A percentile compares a stretch with the other conserved stretches of the same genome.
Conservation (phyloP, 2,113 vertebrate species). For the Gallinago undulata region DNA sequence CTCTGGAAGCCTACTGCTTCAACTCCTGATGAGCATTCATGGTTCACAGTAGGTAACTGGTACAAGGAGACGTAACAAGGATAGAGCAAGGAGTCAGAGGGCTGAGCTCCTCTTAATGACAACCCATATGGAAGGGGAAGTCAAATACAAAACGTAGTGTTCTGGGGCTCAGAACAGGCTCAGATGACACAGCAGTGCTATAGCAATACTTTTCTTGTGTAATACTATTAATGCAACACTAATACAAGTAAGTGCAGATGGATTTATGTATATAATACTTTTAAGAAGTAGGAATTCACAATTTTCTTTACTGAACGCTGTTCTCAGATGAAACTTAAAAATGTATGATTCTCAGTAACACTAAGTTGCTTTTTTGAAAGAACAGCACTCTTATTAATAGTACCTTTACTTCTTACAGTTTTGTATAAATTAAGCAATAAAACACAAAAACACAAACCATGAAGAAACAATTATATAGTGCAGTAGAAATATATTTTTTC, state of each 20-base stretch:
- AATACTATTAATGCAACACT: not conserved
- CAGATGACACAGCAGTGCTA: not conserved
- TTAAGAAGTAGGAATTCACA: not conserved
- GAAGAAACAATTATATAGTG: not conserved
- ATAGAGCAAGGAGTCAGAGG: not conserved
- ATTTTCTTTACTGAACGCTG: not conserved
- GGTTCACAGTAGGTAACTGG: conserved; percentile 12
- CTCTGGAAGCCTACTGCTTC: conserved; percentile 6
- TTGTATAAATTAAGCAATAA: not conserved
- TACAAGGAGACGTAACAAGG: conserved; percentile 12
- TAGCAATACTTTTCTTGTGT: not conserved
- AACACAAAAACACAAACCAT: not conserved
- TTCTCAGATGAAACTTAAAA: not conserved
- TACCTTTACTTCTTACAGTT: not conserved
- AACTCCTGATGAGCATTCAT: conserved; percentile 45
- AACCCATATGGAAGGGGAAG: not conserved
- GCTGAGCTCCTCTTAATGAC: not conserved
- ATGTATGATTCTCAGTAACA: not conserved
- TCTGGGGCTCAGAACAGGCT: not conserved
- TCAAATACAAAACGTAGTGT: not conserved
- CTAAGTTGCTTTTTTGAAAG: not conserved
- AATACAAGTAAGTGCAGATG: not conserved
- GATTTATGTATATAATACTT: not conserved
- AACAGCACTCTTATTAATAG: not conserved
- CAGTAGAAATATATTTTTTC: not conserved